Conservation (phyloP, 1,140 invertebrate species). For the Cotesia chilonis region DNA sequence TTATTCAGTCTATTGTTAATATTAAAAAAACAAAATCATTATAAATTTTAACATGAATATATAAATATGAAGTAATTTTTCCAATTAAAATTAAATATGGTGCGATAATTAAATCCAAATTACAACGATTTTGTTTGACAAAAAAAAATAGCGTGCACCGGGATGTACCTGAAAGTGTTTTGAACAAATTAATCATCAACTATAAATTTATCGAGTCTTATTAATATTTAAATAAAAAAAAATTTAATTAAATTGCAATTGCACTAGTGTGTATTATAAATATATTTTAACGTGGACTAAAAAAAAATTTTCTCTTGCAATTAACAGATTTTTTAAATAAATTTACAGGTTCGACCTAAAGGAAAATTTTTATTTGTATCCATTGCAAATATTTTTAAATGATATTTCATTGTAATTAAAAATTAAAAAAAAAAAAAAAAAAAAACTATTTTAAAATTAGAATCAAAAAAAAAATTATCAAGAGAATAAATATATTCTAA, state of each 20-base stretch:
- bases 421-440: too few relatives aligned
- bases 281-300: slow-evolving; percentile 23
- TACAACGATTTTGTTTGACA: slow-evolving; percentile 33
- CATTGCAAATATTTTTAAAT: neutral
- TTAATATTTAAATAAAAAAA: neutral
- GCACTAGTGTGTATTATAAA: slow-evolving; percentile 26
- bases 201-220: slow-evolving; percentile 4
- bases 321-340: slow-evolving; percentile 15
- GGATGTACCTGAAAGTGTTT: slow-evolving; percentile 42
- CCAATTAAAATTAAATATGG: slow-evolving; percentile 42
- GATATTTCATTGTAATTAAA: neutral
- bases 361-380: neutral
- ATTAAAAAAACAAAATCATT: neutral
- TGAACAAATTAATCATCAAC: slow-evolving; percentile 28
- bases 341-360: slow-evolving; percentile 22
- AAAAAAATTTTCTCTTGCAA: slow-evolving; percentile 32
- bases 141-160: slow-evolving; percentile 32
- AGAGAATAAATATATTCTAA: slow-evolving; percentile 19
- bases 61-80: slow-evolving; percentile 7
- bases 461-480: slow-evolving; percentile 29
- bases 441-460: slow-evolving; percentile 54
- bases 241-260: too few relatives aligned
- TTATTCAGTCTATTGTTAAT: neutral
- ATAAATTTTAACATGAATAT: neutral
- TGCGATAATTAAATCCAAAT: slow-evolving; percentile 15